Evolutionary conservation across 2,888 invertebrate genomes (phyloP), one percentile per base, ranked within the genome.

Genomic region (Zeuzera pyrina): DNA sequence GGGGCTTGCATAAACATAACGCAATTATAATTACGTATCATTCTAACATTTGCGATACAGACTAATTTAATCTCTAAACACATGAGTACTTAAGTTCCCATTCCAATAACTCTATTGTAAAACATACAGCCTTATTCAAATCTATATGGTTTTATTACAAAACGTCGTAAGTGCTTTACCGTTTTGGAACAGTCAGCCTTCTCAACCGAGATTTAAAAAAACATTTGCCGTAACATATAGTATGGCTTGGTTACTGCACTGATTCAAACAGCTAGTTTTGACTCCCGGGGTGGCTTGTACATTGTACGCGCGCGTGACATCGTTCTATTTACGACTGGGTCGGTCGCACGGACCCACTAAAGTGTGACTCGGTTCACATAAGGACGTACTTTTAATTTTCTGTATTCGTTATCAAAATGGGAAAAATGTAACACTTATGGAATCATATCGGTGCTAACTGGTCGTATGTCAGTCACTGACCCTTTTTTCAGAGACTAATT

Each of bases 211-310:
- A n/a, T n/a, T n/a, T n/a, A n/a, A n/a, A n/a, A n/a, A n/a, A n/a
- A n/a, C n/a, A n/a, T n/a, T n/a, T n/a, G n/a, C n/a, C n/a, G n/a
- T n/a, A n/a, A n/a, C n/a, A n/a, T n/a, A n/a, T n/a, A n/a, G n/a
- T n/a, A n/a, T n/a, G n/a, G 46, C 39, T 39, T 33, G 21, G 35
- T 39, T 40, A 35, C 29, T 43, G 48, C 46, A 43, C 32, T 59
- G 68, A 62, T 67, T 65, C 61, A 58, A 65, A 61, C 63, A 68
- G 70, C 72, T 76, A 74, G 73, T 73, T 72, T 68, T 71, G 70
- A 69, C 73, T 74, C 77, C 74, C 71, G 72, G 77, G 78, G 78
- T 79, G 78, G 77, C 70, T 77, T 67, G 73, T 71, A 74, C 77
- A 72, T 65, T 78, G 79, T 77, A 72, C 57, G 57, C 58, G 65